phyloP scores from a whole-genome alignment of 2,888 invertebrate genomes.

The Orthosia incerta region DNA sequence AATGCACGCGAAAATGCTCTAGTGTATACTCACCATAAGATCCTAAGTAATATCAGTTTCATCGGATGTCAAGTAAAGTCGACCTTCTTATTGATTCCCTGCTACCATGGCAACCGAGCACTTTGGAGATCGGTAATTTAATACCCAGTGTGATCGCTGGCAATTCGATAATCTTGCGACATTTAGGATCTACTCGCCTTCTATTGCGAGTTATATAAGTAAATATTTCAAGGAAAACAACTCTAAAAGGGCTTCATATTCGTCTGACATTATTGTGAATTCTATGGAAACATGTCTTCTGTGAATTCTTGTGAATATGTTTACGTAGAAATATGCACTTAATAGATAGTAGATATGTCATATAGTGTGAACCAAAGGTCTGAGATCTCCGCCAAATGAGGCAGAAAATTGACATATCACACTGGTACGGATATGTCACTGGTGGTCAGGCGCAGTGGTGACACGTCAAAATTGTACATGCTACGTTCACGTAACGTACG shows the following conservation, averaged over 20 bases:
- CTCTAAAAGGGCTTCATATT: background rate
- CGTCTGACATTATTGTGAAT: background rate
- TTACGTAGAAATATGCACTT: too few species aligned
- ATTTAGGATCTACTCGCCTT: background rate
- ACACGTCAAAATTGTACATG: background rate
- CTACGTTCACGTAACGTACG: background rate
- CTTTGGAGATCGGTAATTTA: background rate
- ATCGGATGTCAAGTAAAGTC: background rate
- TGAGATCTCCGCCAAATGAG: background rate
- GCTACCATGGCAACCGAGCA: conserved; percentile 27
- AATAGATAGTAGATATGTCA: too few species aligned
- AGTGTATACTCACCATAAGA: too few species aligned
- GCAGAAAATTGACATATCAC: background rate
- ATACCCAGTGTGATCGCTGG: background rate
- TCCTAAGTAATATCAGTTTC: background rate
- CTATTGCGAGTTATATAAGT: background rate
- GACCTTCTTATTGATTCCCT: conserved; percentile 14
- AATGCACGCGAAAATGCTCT: too few species aligned
- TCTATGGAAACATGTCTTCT: background rate
- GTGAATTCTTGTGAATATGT: too few species aligned
- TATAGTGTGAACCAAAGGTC: too few species aligned
- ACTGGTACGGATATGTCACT: background rate
- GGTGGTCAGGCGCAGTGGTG: background rate
- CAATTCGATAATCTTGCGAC: conserved; percentile 17
- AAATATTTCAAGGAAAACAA: background rate